Percentiles rank a stretch among this genome's conserved stretches.
phyloP scores from a whole-genome alignment of 2,113 vertebrate species.

The Rhea americana region DNA sequence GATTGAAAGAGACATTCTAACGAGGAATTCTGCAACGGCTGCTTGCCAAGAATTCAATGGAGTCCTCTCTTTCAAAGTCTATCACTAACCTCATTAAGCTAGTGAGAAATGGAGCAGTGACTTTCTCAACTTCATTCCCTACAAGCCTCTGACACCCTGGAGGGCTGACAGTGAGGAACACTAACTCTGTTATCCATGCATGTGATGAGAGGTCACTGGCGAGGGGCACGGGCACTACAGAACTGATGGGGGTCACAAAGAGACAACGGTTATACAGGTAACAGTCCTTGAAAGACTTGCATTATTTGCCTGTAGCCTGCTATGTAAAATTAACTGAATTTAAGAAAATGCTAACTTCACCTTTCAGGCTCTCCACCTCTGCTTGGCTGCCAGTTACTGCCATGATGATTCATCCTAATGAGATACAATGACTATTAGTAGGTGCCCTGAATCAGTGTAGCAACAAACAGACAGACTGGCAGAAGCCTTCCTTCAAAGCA shows the following conservation, averaged over 20 bases:
- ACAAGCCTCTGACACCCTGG: background rate
- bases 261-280: background rate
- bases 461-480: background rate
- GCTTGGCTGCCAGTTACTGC: background rate
- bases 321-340: background rate
- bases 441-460: background rate
- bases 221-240: background rate
- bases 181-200: background rate
- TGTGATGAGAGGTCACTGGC: background rate
- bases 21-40: slow-evolving; percentile 35
- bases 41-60: slow-evolving; percentile 49
- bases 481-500: background rate
- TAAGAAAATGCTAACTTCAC: background rate
- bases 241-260: background rate
- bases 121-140: slow-evolving; percentile 27
- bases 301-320: background rate
- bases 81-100: slow-evolving; percentile 59
- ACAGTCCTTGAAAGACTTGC: background rate
- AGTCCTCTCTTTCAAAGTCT: slow-evolving; percentile 32
- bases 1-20: slow-evolving; percentile 27
- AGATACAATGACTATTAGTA: background rate
- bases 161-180: slow-evolving; percentile 2
- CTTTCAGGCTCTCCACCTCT: background rate
- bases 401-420: background rate
- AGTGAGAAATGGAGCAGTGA: slow-evolving; percentile 33